These are phyloP conservation scores for Ophonus ardosiacus DNA, from an alignment of 2,888 invertebrate species.

Conservation along the genomic window DNA sequence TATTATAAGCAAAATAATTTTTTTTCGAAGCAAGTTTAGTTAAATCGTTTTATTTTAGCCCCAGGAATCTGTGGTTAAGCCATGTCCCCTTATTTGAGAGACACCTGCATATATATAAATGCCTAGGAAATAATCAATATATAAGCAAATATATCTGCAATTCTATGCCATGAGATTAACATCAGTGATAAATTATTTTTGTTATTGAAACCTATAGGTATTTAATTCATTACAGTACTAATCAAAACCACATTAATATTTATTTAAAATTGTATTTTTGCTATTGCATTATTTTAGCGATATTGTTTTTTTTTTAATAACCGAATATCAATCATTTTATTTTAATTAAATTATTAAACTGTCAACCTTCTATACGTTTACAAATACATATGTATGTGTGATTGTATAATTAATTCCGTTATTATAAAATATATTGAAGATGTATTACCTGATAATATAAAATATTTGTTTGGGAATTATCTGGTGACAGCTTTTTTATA, in stretches of 20 bases:
- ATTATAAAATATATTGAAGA: not conserved
- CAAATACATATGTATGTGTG: not conserved
- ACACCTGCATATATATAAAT: no score
- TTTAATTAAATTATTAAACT: constrained; percentile 34
- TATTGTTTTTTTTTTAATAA: constrained; percentile 7
- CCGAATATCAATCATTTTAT: constrained; percentile 39
- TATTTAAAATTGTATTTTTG: constrained; percentile 3
- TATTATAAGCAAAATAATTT: no score
- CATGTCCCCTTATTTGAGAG: no score
- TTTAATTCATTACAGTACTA: not conserved
- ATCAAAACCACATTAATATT: constrained; percentile 6
- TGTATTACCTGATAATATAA: not conserved
- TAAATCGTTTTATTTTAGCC: no score
- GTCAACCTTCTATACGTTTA: not conserved
- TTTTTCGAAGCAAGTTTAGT: no score
- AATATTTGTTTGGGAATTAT: constrained; percentile 1
- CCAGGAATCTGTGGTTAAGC: no score
- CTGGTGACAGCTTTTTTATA: not conserved
- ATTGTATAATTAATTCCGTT: not conserved
- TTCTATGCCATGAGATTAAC: no score
- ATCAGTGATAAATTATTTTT: not conserved
- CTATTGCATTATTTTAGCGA: not conserved
- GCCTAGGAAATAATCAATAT: no score
- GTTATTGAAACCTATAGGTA: not conserved
- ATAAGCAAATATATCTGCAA: no score